phyloP scores from a whole-genome alignment of 2,888 invertebrate genomes.

The Crematogaster levior region DNA sequence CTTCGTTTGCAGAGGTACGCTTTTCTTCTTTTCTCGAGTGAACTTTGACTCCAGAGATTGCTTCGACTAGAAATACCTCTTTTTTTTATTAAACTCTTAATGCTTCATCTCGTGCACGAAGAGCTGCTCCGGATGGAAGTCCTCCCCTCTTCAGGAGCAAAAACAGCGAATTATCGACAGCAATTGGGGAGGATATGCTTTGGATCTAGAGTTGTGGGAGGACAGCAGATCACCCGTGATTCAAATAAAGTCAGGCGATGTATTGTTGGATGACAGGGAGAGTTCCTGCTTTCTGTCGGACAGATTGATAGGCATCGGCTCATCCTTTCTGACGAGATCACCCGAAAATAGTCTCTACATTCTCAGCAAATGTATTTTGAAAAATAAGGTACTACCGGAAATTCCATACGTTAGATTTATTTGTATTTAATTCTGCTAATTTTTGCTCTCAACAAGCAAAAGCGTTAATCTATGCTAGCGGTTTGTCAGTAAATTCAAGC shows the following conservation, averaged over 20 bases:
- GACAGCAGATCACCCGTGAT: constrained; percentile 71
- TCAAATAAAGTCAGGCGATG: constrained; percentile 62
- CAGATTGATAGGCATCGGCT: constrained; percentile 86
- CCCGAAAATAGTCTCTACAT: constrained; percentile 87
- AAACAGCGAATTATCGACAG: constrained; percentile 65
- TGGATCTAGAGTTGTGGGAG: constrained; percentile 74
- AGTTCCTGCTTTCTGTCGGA: constrained; percentile 86
- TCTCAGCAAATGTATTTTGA: constrained; percentile 87
- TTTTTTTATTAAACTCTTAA: too few species aligned
- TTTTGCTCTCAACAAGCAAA: not conserved
- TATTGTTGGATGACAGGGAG: constrained; percentile 73
- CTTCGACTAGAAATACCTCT: too few species aligned
- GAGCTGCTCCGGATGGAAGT: not conserved
- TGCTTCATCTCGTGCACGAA: not conserved
- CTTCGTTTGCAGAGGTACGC: constrained; percentile 39
- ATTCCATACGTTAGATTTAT: not conserved
- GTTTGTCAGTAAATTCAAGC: not conserved
- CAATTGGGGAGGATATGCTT: constrained; percentile 74
- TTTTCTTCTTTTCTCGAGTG: not conserved
- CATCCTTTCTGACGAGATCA: constrained; percentile 87
- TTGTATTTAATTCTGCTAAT: not conserved
- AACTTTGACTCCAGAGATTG: not conserved
- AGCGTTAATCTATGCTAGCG: not conserved
- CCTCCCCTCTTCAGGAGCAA: constrained; percentile 48
- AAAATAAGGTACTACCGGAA: constrained; percentile 75